Conservation (phyloP, 2,113 vertebrate genomes). For the Mirounga angustirostris region DNA sequence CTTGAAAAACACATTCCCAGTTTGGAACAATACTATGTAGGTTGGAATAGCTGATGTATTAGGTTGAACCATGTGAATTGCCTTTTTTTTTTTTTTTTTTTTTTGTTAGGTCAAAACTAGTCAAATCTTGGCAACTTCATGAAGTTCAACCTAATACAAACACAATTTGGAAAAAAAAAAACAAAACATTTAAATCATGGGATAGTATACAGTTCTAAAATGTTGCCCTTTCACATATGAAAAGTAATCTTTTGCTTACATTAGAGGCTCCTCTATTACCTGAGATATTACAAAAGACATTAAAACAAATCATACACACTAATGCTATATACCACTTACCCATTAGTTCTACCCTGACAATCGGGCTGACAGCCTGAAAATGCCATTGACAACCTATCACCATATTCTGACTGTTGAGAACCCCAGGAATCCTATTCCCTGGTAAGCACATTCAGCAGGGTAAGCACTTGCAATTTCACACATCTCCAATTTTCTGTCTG, state of each 20-base stretch:
- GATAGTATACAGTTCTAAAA: background rate
- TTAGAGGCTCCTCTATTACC: background rate
- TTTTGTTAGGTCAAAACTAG: background rate
- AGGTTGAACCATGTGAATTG: background rate
- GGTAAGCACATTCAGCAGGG: background rate
- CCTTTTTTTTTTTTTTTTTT: background rate
- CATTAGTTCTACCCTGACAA: constrained; percentile 53
- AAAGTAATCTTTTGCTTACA: background rate
- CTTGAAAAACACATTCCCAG: background rate
- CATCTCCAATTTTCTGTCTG: background rate
- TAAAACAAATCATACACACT: background rate
- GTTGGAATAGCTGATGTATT: background rate
- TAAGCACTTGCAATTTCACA: constrained; percentile 12
- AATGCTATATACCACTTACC: background rate
- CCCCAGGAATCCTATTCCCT: background rate
- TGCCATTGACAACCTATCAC: background rate
- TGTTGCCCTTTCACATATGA: background rate
- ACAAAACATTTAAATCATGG: background rate
- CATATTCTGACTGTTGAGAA: constrained; percentile 7
- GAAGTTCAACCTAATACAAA: constrained; percentile 20
- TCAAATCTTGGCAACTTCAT: constrained; percentile 29
- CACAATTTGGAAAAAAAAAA: background rate
- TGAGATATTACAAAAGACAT: background rate
- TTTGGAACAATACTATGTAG: background rate
- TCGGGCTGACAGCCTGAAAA: constrained; percentile 10